Base-by-base conservation (phyloP, 2,113 vertebrate genomes). In the Epinephelus fuscoguttatus region DNA sequence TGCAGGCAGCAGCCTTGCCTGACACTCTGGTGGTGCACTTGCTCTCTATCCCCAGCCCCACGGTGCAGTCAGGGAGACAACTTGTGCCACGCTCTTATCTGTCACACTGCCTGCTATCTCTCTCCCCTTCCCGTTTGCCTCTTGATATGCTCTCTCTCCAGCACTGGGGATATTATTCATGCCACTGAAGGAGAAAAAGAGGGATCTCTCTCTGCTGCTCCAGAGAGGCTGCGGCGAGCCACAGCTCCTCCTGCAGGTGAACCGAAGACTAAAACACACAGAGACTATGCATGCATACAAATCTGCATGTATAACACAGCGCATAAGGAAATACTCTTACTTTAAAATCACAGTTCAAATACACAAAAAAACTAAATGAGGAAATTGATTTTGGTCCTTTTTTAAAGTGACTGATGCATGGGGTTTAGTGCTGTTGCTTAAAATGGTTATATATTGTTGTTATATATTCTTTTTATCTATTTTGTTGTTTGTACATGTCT, bases 221-320 rank as follows among this genome's bases (percentile, higher is more conserved):
- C 84, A 84, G 81, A 87, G 84, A 91, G 81, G 87, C 91, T 94
- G 70, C 85, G 69, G 89, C 56, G 74, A 91, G 87, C 93, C 89
- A 94, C 93, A 96, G 94, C 95, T 94, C 95, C 95, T 95, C 95
- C 95, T 96, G 93, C 95, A 95, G 95, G 95, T 94, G 93, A 91
- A 92, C 82, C 69, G 1, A 53, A 75, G 90, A 88, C 84, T 82
- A 52, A 84, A 80, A 78, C 77, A 81, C 33, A 76, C 52, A 37
- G 53, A 55, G 42, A 37, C 23, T 14, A 53, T 18, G 25, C 67
- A 68, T 27, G 64, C 45, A 59, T 30, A 12, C 47, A 50, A 67
- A 25, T 50, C 37, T 30, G 37, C 61, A 71, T 17, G 10, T 27
- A 30, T 8, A 56, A 18, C 18, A 78, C 56, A 47, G 23, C 66